These are phyloP conservation scores for Chrysomallon squamiferum DNA, from an alignment of 1,140 invertebrate species.

Conservation along the genomic window DNA sequence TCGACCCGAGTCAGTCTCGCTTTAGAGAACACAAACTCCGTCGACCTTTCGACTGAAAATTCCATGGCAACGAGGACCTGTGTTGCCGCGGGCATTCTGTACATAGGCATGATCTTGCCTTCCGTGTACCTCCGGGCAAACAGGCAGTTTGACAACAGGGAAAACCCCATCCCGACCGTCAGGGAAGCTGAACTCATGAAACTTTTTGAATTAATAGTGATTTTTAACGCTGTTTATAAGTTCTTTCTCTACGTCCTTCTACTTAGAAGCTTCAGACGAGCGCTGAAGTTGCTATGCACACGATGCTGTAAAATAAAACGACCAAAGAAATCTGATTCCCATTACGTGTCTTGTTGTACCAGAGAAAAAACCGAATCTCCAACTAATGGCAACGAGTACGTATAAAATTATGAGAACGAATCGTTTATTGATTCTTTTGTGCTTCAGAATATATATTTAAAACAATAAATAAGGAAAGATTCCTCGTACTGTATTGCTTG, in stretches of 20 bases:
- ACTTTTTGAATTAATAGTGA: background rate
- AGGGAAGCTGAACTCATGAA: background rate
- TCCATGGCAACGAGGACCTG: background rate
- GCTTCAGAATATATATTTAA: too few relatives aligned
- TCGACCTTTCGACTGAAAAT: background rate
- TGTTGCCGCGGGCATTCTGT: background rate
- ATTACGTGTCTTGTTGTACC: background rate
- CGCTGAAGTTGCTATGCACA: background rate
- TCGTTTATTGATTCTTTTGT: too few relatives aligned
- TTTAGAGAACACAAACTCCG: background rate
- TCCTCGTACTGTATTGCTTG: too few relatives aligned
- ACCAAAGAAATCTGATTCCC: background rate
- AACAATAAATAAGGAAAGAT: too few relatives aligned
- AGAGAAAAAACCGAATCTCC: too few relatives aligned
- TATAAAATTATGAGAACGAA: too few relatives aligned
- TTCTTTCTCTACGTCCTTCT: conserved; percentile 3
- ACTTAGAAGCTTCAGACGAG: background rate
- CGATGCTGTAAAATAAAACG: background rate
- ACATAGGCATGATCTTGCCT: background rate
- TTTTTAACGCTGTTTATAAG: conserved; percentile 6
- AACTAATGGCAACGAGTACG: too few relatives aligned
- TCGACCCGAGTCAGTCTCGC: background rate
- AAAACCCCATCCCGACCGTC: too few relatives aligned
- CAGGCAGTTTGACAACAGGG: background rate
- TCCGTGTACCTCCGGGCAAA: background rate